Conservation (phyloP, 2,888 invertebrate genomes). For the Ophioninae sp. region DNA sequence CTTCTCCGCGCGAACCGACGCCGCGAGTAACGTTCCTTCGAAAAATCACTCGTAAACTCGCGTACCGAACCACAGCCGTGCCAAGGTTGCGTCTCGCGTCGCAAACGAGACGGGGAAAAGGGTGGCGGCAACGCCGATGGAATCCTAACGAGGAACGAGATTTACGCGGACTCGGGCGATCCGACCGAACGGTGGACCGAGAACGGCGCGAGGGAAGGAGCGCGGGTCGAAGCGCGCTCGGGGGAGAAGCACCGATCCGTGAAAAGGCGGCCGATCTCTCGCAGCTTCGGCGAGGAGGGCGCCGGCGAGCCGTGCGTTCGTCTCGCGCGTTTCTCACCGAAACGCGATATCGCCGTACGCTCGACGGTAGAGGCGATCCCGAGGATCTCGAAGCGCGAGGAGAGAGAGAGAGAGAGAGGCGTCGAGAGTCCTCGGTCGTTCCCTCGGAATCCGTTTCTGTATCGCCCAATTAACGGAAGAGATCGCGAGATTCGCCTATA, state of each 20-base stretch:
- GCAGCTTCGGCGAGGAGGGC: background rate
- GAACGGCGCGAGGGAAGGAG: background rate
- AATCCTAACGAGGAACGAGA: slow-evolving; percentile 30
- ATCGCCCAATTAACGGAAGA: slow-evolving; percentile 66
- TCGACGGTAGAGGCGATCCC: background rate
- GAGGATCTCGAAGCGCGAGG: slow-evolving; percentile 46
- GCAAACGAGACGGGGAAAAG: slow-evolving; percentile 23
- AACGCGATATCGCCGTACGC: background rate
- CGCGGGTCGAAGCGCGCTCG: slow-evolving; percentile 12
- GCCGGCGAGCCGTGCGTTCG: background rate
- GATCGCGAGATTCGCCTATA: slow-evolving; percentile 62
- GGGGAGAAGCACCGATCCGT: background rate
- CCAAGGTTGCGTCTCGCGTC: slow-evolving; percentile 21
- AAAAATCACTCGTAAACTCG: slow-evolving; percentile 46
- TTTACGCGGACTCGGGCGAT: slow-evolving; percentile 21
- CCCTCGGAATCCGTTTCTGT: slow-evolving; percentile 61
- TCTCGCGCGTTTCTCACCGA: background rate
- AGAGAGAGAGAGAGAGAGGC: slow-evolving; percentile 44
- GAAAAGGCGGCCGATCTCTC: background rate
- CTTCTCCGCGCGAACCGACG: slow-evolving; percentile 5
- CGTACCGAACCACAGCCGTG: slow-evolving; percentile 55
- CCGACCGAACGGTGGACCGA: slow-evolving; percentile 8
- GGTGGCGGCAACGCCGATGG: slow-evolving; percentile 31
- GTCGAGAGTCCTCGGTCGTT: slow-evolving; percentile 29
- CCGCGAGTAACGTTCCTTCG: background rate